Percentiles rank a stretch among this genome's conserved stretches.
Evolutionary conservation across 2,113 vertebrate species (phyloP).

Genomic region (Oncorhynchus clarkii): DNA sequence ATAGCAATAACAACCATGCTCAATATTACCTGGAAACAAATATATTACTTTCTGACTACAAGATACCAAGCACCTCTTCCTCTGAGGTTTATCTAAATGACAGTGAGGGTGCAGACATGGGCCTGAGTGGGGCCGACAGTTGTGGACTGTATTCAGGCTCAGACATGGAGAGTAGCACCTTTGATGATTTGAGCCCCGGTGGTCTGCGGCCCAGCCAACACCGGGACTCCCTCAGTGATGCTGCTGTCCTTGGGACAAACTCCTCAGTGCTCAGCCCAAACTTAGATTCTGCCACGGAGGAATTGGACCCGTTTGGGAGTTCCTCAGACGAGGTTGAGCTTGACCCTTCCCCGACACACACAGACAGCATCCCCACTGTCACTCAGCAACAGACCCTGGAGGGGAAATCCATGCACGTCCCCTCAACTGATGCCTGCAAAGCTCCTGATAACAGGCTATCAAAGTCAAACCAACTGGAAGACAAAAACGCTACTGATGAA

Average conservation of each 20-base stretch:
- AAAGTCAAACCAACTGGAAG: background rate
- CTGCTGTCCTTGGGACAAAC: conserved; percentile 64
- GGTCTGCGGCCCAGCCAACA: conserved; percentile 48
- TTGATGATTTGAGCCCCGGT: conserved; percentile 67
- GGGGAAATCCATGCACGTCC: background rate
- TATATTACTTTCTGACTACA: conserved; percentile 46
- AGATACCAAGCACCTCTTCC: conserved; percentile 52
- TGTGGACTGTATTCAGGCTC: conserved; percentile 65
- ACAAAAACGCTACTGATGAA: background rate
- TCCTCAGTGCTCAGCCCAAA: conserved; percentile 74
- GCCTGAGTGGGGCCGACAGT: conserved; percentile 42
- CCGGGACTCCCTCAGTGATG: conserved; percentile 67
- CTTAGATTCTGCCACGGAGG: conserved; percentile 78
- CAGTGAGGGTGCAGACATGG: conserved; percentile 45
- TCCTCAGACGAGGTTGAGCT: conserved; percentile 78
- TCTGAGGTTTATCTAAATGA: conserved; percentile 61
- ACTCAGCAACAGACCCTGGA: conserved; percentile 15
- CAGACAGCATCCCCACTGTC: conserved; percentile 18
- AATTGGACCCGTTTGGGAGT: conserved; percentile 78
- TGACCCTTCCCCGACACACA: conserved; percentile 54
- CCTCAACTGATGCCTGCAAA: conserved; percentile 19
- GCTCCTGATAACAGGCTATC: conserved; percentile 16
- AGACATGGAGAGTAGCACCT: conserved; percentile 71
- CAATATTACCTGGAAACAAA: conserved; percentile 31
- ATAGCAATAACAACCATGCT: background rate